phyloP scores from a whole-genome alignment of 37 sponge, comb jelly and placozoan species.

The Beroe ovata region DNA sequence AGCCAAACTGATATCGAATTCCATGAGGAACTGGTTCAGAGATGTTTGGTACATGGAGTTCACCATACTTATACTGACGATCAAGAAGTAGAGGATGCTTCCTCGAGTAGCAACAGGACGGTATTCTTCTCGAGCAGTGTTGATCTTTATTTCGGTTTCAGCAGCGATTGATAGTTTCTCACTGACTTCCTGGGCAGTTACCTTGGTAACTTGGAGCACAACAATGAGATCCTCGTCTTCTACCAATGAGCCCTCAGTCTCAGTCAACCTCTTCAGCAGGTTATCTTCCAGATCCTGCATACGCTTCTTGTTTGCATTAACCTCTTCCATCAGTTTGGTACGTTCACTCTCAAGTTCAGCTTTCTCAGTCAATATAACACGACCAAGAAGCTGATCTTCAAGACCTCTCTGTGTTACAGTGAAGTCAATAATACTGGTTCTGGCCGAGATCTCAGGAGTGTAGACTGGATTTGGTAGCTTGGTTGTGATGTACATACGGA shows the following conservation, averaged over 20 bases:
- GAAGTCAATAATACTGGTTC: slow-evolving; percentile 97
- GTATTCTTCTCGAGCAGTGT: slow-evolving; percentile 96
- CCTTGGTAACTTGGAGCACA: slow-evolving; percentile 88
- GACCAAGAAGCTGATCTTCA: slow-evolving; percentile 98
- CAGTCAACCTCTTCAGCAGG: slow-evolving; percentile 89
- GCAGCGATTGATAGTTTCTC: slow-evolving; percentile 88
- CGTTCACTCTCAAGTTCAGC: slow-evolving; percentile 93
- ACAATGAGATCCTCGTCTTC: slow-evolving; percentile 97
- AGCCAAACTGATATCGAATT: slow-evolving; percentile 94
- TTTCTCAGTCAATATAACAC: slow-evolving; percentile 97
- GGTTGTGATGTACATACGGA: slow-evolving; percentile 96
- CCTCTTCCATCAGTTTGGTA: slow-evolving; percentile 90
- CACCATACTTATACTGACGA: slow-evolving; percentile 98
- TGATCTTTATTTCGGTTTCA: slow-evolving; percentile 96
- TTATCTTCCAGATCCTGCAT: slow-evolving; percentile 99
- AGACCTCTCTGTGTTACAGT: slow-evolving; percentile 98
- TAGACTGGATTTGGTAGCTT: slow-evolving; percentile 97
- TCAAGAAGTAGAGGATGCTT: slow-evolving; percentile 96
- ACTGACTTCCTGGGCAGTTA: slow-evolving; percentile 95
- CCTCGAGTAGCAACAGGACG: slow-evolving; percentile 97
- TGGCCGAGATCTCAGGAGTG: slow-evolving; percentile 95
- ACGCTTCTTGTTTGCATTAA: slow-evolving; percentile 89
- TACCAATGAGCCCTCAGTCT: slow-evolving; percentile 90
- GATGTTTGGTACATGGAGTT: slow-evolving; percentile 99
- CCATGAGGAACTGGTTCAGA: slow-evolving; percentile 91